Conservation (phyloP, 2,797 vertebrate species). For the Synaphobranchus kaupii region DNA sequence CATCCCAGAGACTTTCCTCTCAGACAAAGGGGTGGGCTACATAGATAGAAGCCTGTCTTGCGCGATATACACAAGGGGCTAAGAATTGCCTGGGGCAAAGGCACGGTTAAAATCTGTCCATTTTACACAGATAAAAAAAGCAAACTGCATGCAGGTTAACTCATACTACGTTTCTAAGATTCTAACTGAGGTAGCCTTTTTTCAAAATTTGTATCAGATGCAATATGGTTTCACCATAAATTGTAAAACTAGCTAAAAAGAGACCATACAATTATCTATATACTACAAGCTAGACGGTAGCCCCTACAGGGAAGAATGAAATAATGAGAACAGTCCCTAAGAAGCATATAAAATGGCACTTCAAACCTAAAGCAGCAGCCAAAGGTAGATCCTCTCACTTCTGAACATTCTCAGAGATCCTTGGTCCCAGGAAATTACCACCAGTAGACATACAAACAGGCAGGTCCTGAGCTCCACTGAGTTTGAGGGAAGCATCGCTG, state of each 20-base stretch:
- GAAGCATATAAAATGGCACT: neutral
- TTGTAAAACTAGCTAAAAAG: neutral
- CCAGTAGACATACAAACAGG: conserved; percentile 37
- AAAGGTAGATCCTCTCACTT: neutral
- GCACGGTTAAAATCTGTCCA: neutral
- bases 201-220: neutral
- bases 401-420: conserved; percentile 7
- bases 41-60: conserved; percentile 32
- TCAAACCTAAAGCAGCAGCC: neutral
- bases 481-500: conserved; percentile 35
- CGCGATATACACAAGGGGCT: conserved; percentile 16
- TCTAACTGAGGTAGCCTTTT: neutral
- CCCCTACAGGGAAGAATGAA: neutral
- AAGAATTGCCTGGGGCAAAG: neutral
- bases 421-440: conserved; percentile 24
- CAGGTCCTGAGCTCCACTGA: conserved; percentile 35
- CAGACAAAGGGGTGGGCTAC: conserved; percentile 34
- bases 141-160: neutral
- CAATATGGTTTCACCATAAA: neutral
- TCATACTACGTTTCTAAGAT: neutral
- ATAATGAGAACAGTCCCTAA: neutral
- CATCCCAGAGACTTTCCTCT: conserved; percentile 29
- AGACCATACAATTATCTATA: neutral
- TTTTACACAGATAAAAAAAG: neutral
- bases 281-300: neutral